Percentiles rank a stretch among this genome's conserved stretches.
Conservation (phyloP, 2,888 invertebrate genomes). For the Hipparchia sbordonii region DNA sequence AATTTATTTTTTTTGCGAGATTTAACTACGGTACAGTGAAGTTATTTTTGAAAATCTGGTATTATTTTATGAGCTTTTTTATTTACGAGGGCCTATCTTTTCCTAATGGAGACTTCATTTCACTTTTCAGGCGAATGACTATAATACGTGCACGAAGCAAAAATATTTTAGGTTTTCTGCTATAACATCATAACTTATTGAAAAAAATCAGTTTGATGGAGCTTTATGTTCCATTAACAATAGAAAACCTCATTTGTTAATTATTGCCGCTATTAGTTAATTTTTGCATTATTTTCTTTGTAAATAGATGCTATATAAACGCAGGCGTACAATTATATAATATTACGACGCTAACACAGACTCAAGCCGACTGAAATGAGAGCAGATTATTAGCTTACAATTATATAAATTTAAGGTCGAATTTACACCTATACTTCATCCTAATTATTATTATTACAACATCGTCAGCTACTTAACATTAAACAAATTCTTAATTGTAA, state of each 20-base stretch:
- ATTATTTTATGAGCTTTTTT: no score
- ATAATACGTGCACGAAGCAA: background rate
- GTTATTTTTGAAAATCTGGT: no score
- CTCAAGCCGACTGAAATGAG: constrained; percentile 67
- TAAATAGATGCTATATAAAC: constrained; percentile 54
- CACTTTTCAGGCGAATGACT: no score
- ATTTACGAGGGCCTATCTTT: no score
- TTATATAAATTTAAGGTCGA: constrained; percentile 40
- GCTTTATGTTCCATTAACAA: background rate
- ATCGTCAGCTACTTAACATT: constrained; percentile 23
- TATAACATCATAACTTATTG: no score
- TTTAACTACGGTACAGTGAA: no score
- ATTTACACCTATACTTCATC: constrained; percentile 33
- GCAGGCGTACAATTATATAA: constrained; percentile 50
- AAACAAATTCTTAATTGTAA: constrained; percentile 24
- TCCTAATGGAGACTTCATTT: no score
- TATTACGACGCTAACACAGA: constrained; percentile 65
- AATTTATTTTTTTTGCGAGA: no score
- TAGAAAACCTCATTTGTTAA: background rate
- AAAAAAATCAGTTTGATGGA: no score
- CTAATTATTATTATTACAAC: constrained; percentile 24
- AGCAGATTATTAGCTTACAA: constrained; percentile 44
- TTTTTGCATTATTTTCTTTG: no score
- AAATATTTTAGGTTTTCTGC: no score
- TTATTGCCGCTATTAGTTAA: background rate